Percentiles rank a stretch among this genome's conserved stretches.
These are phyloP conservation scores for Dynastes tityus DNA, from an alignment of 2,888 invertebrate species.

Conservation along the genomic window DNA sequence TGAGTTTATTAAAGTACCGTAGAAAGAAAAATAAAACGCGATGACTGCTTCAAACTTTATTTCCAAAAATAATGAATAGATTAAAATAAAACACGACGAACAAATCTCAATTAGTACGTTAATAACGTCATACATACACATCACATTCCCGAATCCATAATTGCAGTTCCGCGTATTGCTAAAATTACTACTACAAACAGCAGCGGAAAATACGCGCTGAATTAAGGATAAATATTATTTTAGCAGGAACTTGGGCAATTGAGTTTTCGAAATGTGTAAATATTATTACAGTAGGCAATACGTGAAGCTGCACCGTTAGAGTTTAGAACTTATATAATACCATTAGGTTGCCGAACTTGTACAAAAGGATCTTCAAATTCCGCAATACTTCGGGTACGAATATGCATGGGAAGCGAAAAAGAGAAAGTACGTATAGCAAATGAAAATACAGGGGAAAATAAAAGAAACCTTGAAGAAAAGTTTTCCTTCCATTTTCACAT, in stretches of 20 bases:
- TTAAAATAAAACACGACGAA: background rate
- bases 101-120: background rate
- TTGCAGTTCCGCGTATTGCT: background rate
- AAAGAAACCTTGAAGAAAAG: background rate
- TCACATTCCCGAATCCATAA: background rate
- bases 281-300: slow-evolving; percentile 44
- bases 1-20: too few relatives aligned
- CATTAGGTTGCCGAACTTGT: slow-evolving; percentile 21
- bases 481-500: slow-evolving; percentile 17
- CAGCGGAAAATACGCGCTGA: slow-evolving; percentile 21
- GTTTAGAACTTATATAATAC: slow-evolving; percentile 46
- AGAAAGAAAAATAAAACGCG: too few relatives aligned
- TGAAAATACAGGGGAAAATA: background rate
- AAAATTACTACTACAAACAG: slow-evolving; percentile 14
- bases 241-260: slow-evolving; percentile 39
- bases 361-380: slow-evolving; percentile 19
- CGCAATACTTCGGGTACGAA: background rate
- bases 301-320: slow-evolving; percentile 29
- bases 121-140: background rate
- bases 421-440: background rate
- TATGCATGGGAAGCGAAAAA: background rate
- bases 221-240: slow-evolving; percentile 55
- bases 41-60: too few relatives aligned
- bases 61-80: too few relatives aligned
- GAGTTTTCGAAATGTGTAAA: slow-evolving; percentile 40